These are phyloP conservation scores for Zaprionus nigranus DNA, from an alignment of 1,140 invertebrate genomes.

Conservation along the genomic window DNA sequence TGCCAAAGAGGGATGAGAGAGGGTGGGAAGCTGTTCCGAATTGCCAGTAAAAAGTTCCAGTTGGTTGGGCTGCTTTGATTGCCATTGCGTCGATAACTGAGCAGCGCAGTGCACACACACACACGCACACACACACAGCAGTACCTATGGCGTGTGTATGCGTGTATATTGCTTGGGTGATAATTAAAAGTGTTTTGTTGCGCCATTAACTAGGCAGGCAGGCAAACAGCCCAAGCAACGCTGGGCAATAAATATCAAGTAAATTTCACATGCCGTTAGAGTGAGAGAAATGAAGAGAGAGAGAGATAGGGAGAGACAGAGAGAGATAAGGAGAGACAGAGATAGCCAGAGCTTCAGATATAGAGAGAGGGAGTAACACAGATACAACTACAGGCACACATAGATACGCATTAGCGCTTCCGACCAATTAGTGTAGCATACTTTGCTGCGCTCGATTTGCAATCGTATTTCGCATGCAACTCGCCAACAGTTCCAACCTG, in stretches of 20 bases:
- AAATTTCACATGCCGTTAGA: neutral
- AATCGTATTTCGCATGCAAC: conserved; percentile 31
- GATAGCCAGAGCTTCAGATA: neutral
- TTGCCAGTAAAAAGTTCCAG: conserved; percentile 52
- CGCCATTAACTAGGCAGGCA: conserved; percentile 55
- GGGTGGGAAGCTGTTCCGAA: neutral
- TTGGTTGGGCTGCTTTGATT: conserved; percentile 65
- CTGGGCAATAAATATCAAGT: conserved; percentile 23
- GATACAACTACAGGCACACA: conserved; percentile 13
- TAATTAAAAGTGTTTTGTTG: conserved; percentile 72
- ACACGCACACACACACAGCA: neutral
- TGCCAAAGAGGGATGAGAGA: conserved; percentile 5
- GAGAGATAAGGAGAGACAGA: neutral
- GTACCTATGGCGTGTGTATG: conserved; percentile 27
- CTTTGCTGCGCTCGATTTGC: conserved; percentile 50
- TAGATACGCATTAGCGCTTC: conserved; percentile 13
- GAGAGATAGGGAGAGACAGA: neutral
- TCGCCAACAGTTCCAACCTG: too few species aligned
- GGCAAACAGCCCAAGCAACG: conserved; percentile 20
- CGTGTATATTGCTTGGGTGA: conserved; percentile 31
- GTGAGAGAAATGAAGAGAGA: neutral
- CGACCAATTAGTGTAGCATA: conserved; percentile 65
- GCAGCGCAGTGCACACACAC: neutral
- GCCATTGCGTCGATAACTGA: conserved; percentile 43
- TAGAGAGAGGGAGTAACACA: neutral